A percentile compares a stretch with the other conserved stretches of the same genome.
These are phyloP conservation scores for Steinernema scapterisci DNA, from an alignment of 2,888 invertebrate species.

Conservation along the genomic window DNA sequence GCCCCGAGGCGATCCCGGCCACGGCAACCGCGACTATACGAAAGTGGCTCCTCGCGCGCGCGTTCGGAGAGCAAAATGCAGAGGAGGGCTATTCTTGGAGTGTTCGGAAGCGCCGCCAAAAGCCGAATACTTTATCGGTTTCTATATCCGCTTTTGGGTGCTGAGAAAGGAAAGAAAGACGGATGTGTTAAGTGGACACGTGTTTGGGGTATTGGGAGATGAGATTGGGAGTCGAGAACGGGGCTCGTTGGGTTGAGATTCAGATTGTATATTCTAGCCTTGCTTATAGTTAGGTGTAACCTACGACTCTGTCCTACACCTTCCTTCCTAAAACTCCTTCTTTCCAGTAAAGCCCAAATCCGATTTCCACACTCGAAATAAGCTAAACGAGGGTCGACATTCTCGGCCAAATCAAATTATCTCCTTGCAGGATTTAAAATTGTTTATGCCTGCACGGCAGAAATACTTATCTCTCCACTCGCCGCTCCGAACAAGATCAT, in stretches of 20 bases:
- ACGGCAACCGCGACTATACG: constrained; percentile 22
- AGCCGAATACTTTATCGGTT: background rate
- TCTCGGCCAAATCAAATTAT: background rate
- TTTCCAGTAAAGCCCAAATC: too few species aligned
- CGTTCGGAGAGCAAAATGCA: background rate
- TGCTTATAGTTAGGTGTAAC: too few species aligned
- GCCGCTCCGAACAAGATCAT: too few species aligned
- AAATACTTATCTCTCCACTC: background rate
- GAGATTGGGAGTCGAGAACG: too few species aligned
- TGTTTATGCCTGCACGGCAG: background rate
- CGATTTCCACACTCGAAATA: background rate
- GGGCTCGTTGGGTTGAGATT: too few species aligned
- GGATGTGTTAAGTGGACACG: background rate
- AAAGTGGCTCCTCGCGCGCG: constrained; percentile 2
- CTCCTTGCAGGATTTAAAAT: background rate
- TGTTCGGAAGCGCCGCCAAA: constrained; percentile 7
- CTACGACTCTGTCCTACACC: too few species aligned
- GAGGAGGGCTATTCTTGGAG: background rate
- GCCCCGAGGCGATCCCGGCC: constrained; percentile 19
- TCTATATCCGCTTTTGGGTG: background rate
- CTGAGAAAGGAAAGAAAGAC: background rate
- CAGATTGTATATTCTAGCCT: too few species aligned
- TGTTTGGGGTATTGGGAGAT: background rate
- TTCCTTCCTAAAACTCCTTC: too few species aligned
- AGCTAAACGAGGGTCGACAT: background rate